Evolutionary conservation across 1,140 invertebrate species (phyloP).

Genomic region (Marisa cornuarietis): DNA sequence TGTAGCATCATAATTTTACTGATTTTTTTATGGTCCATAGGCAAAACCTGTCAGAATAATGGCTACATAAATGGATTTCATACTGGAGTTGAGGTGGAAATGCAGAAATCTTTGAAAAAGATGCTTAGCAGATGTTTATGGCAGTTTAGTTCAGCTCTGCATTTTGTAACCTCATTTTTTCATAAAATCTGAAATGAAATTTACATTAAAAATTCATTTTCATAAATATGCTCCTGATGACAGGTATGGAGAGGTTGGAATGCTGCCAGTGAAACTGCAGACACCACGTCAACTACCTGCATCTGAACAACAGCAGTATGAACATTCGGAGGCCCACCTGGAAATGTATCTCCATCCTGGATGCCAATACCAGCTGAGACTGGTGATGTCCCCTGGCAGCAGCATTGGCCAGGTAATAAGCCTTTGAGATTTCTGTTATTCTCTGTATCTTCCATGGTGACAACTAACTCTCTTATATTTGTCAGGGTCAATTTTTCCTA

Average conservation of each 20-base stretch:
- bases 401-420: constrained; percentile 56
- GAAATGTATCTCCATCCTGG: constrained; percentile 56
- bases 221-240: constrained; percentile 10
- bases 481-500: no score
- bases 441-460: neutral
- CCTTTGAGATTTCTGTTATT: no score
- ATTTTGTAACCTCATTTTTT: constrained; percentile 2
- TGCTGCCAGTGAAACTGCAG: constrained; percentile 54
- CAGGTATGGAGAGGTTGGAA: constrained; percentile 50
- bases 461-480: neutral
- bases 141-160: neutral
- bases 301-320: constrained; percentile 23
- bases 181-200: neutral
- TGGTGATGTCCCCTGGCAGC: constrained; percentile 43
- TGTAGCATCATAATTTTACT: no score
- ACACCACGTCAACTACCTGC: constrained; percentile 29
- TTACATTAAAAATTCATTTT: neutral
- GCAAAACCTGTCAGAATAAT: no score
- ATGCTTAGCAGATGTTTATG: no score
- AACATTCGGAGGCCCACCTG: constrained; percentile 38
- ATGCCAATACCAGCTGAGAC: constrained; percentile 54
- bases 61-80: no score
- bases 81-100: no score
- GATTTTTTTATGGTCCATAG: no score
- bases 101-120: no score